Conservation (phyloP, 2,113 vertebrate species). For the Spilogale gracilis region DNA sequence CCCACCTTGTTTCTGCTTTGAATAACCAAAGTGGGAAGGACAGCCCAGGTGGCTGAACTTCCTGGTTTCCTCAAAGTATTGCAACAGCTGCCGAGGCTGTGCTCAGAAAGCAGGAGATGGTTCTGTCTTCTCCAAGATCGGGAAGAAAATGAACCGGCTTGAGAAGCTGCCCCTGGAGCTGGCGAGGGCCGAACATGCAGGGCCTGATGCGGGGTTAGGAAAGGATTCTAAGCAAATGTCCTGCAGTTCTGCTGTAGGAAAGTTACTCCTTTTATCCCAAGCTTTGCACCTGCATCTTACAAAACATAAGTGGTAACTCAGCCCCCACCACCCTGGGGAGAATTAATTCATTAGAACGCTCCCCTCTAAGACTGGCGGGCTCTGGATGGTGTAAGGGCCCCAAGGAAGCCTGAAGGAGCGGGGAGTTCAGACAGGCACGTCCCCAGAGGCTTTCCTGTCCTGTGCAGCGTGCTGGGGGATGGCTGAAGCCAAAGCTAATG, state of each 20-base stretch:
- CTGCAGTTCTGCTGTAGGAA: neutral
- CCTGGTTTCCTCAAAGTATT: neutral
- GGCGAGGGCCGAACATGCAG: fast-evolving
- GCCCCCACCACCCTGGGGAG: neutral
- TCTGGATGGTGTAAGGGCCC: neutral
- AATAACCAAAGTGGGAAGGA: neutral
- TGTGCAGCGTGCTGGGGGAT: neutral
- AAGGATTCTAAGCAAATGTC: neutral
- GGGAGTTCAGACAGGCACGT: fast-evolving
- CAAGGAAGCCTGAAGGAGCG: neutral
- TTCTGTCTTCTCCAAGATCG: neutral
- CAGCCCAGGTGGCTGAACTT: neutral
- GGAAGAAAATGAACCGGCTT: neutral
- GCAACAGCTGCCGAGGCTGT: neutral
- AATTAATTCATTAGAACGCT: neutral
- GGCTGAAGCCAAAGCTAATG: neutral
- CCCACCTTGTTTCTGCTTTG: neutral
- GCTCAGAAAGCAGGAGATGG: neutral
- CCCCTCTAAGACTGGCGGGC: neutral
- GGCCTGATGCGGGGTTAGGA: neutral
- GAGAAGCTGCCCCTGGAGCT: neutral
- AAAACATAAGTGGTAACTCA: neutral
- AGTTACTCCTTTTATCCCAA: neutral
- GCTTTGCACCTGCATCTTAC: neutral
- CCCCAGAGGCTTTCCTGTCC: neutral